Base-by-base conservation (phyloP, 2,797 vertebrate genomes). In the Morelia viridis region DNA sequence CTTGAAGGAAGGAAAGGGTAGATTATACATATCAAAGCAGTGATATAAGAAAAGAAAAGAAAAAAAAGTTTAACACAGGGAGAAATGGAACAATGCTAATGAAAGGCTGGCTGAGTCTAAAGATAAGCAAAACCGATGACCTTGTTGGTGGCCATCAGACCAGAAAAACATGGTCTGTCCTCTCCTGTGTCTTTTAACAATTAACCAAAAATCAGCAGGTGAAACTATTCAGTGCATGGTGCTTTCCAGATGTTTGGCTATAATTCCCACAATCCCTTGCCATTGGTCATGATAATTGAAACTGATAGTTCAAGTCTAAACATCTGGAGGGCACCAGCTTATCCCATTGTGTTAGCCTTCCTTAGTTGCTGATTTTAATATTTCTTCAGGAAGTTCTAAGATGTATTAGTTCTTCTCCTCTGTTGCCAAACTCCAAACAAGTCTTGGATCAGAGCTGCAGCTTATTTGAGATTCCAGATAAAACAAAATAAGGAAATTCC, bases 1-100 rank as follows among this genome's bases (percentile, higher is more conserved):
- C 92, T 94, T 50, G 86, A 91, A 94, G 88, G 92, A 94, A 92
- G 88, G 89, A 95, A 95, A 28, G 2, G 5, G 10, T 35, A 92
- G 91, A 94, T 92, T 91, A 64, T 60, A 85, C 7, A 0, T 90
- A 92, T 91, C 91, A 89, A 87, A 94, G 94, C n/a, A 61, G 94
- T 65, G 0, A 28, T 80, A n/a, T 61, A 87, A 91, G 46, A 61
- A 13, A 2, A 1, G 57, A 91, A 90, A 92, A 31, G 71, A 9
- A 24, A 58, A 24, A 53, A 53, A 92, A 58, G 31, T 8, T 22
- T 93, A 80, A 86, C 89, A 61, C 60, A 35, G 35, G 58, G 71
- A 87, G 24, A 50, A 64, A 19, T 53, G 93, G 41, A 80, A 35
- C 31, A 31, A 85, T 3, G 56, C 19, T 19, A 80, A 46, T 24